phyloP scores from a whole-genome alignment of 2,113 vertebrate species.

The Cichladusa arquata region DNA sequence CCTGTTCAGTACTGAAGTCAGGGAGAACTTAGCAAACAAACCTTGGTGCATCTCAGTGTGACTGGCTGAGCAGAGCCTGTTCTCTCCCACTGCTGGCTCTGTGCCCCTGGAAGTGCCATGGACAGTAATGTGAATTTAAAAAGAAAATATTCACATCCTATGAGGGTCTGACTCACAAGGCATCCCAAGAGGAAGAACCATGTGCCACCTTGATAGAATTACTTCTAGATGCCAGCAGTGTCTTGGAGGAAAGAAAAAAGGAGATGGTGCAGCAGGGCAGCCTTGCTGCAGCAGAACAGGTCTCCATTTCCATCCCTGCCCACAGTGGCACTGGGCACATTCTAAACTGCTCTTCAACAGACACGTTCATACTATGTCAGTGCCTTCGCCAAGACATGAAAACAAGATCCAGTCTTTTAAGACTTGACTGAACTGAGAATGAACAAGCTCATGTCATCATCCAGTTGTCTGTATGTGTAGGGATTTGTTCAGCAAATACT shows the following conservation, averaged over 20 bases:
- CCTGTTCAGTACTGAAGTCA: background rate
- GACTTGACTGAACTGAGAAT: background rate
- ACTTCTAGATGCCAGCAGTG: slow-evolving; percentile 9
- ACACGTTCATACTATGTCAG: background rate
- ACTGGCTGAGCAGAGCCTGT: slow-evolving; percentile 1
- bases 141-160: background rate
- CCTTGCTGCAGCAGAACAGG: background rate
- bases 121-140: background rate
- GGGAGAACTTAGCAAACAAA: slow-evolving; percentile 38
- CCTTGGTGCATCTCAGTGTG: slow-evolving; percentile 22
- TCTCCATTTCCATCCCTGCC: background rate
- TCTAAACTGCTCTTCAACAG: background rate
- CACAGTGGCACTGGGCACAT: background rate
- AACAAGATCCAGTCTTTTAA: background rate
- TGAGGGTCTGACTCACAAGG: slow-evolving; percentile 12
- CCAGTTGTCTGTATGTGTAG: background rate
- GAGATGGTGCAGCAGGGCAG: background rate
- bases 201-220: background rate
- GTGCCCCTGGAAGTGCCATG: background rate
- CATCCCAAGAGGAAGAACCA: background rate
- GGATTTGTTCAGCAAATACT: background rate
- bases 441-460: background rate
- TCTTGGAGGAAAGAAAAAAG: background rate
- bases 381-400: background rate
- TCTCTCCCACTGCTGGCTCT: background rate